Evolutionary conservation across 2,888 invertebrate species (phyloP), one percentile per base, ranked within the genome.

Genomic region (Tenthredo scrophulariae): DNA sequence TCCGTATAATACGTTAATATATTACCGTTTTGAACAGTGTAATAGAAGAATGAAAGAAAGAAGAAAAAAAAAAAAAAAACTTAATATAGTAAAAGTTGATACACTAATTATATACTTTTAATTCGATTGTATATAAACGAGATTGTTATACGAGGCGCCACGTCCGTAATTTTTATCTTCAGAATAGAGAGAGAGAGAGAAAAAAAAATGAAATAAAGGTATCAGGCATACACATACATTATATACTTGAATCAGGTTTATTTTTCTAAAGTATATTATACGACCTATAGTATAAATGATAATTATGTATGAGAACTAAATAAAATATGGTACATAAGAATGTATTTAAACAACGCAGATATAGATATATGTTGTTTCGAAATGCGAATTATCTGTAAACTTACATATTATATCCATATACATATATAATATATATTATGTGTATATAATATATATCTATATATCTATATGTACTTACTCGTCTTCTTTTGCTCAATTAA

Each of bases 401-500:
- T 29, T 62, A 84, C 29, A 50, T 40, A 62, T 84, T 84, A 67
- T 67, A 82, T 15, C 22, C n/a, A 77, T 84, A 83, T 37, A 37
- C 7, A 37, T 37, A 37, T 37, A 37, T 37, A 37, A 37, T 7
- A 37, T 37, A 37, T 37, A 37, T 84, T 85, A 84, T 85, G 40
- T 85, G 70, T 86, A 85, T 80, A 86, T 80, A 85, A 85, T 85
- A 54, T 80, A 54, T 75, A 22, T 33, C n/a, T n/a, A n/a, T n/a
- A n/a, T n/a, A n/a, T n/a, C n/a, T 37, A 22, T 70, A 33, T 22
- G 37, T 85, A 79, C 29, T 50, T 40, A 67, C 43, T 83, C 67
- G 70, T 67, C 83, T 67, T 83, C 26, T 70, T 65, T 83, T 83
- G 83, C 83, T 83, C 83, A 83, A 83, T 70, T 83, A 83, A 83